Evolutionary conservation across 2,797 vertebrate genomes (phyloP), one percentile per base, ranked within the genome.

Genomic region (Cynodonichthys magdalenae): DNA sequence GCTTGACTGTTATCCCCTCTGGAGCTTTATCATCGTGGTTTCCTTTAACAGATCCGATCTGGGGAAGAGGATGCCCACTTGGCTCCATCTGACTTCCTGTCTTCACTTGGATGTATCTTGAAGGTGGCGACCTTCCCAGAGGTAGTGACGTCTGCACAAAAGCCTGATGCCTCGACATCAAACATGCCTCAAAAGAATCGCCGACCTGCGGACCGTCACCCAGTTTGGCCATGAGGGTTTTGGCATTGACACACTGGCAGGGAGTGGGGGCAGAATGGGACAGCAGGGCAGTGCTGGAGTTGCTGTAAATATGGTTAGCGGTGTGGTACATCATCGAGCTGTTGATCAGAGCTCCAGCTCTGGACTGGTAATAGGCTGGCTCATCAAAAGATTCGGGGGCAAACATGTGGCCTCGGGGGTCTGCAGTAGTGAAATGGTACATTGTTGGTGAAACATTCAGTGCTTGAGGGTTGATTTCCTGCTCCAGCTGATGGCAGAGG

Each of bases 1-100:
- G 95, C 69, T 98, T 99, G 66, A 98, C 87, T 0, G 92, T 94
- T 76, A 96, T 92, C 76, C 91, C 94, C 1, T 93, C 71, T 2
- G 94, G 86, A 60, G 87, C 76, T 49, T 19, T 74, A 24, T 73
- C 67, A 1, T 79, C 77, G 1, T 69, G 59, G 69, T 71, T 52
- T 62, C 71, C 59, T 64, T 71, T 61, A 17, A 18, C 63, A 15
- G 60, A 61, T 48, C 53, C 18, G 1, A 53, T 70, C 56, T 77
- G 79, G 42, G 17, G 45, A 53, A 69, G 18, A 18, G 20, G 28
- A 9, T 72, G 77, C 2, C 45, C 36, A 2, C 42, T 71, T 74
- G 67, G 92, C 89, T 87, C 95, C 92, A 60, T 89, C 91, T 27
- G 92, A 86, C 53, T 41, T 0, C 78, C 84, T 5, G 82, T 79